These are phyloP conservation scores for Diplolepis rosae DNA, from an alignment of 2,888 invertebrate species.

Conservation along the genomic window DNA sequence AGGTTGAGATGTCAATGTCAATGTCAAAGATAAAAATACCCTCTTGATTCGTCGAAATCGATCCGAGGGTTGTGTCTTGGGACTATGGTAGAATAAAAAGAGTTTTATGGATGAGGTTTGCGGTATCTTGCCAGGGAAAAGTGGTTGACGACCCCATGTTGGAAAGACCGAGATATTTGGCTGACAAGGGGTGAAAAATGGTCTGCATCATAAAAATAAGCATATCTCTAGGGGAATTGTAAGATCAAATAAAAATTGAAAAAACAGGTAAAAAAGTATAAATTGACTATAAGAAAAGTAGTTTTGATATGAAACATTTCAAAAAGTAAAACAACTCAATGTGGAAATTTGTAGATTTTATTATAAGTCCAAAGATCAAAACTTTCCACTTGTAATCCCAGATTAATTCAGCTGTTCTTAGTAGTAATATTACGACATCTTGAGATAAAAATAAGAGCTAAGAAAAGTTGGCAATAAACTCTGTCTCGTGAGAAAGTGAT, in stretches of 20 bases:
- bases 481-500: slow-evolving; percentile 18
- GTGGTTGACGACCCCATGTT: neutral
- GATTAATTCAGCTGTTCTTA: no score
- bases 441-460: neutral
- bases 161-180: slow-evolving; percentile 19
- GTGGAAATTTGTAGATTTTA: no score
- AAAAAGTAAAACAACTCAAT: no score
- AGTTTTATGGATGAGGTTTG: neutral
- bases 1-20: neutral
- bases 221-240: neutral
- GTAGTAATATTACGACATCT: slow-evolving; percentile 1
- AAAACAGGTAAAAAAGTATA: neutral
- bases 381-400: no score
- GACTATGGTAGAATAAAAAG: slow-evolving; percentile 9
- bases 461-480: slow-evolving; percentile 26
- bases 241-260: neutral
- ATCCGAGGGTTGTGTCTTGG: slow-evolving; percentile 10
- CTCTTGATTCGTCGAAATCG: slow-evolving; percentile 18
- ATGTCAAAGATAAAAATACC: neutral
- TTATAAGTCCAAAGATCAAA: no score
- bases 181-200: neutral
- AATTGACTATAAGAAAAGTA: no score
- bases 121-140: neutral
- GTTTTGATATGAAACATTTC: no score
- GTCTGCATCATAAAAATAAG: neutral